These are phyloP conservation scores for Melanotaenia boesemani DNA, from an alignment of 2,797 vertebrate genomes.

Conservation along the genomic window DNA sequence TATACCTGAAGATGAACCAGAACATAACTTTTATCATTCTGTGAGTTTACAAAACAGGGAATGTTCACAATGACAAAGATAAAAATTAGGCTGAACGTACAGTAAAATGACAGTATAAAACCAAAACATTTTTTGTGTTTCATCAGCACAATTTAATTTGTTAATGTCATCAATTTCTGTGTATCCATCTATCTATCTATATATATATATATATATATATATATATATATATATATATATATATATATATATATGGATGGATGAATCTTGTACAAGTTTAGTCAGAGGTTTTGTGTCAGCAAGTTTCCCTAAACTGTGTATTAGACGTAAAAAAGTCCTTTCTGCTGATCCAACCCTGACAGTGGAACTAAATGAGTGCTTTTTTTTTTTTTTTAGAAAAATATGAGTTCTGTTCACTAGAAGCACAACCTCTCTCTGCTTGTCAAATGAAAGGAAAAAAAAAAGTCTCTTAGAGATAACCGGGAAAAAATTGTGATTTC, in stretches of 20 bases:
- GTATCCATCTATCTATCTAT: too few species aligned
- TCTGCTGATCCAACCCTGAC: constrained; percentile 11
- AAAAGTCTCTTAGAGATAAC: too few species aligned
- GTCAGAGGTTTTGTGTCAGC: constrained; percentile 50
- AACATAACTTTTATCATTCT: neutral
- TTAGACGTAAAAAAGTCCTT: constrained; percentile 29
- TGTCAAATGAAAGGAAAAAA: neutral
- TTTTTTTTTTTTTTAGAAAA: constrained; percentile 2
- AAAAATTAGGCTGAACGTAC: too few species aligned
- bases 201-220: too few species aligned
- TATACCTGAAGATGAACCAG: neutral
- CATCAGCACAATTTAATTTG: too few species aligned
- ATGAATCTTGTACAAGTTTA: constrained; percentile 50
- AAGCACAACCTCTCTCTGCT: neutral
- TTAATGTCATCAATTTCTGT: too few species aligned
- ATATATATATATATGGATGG: too few species aligned
- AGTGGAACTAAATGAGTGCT: constrained; percentile 26
- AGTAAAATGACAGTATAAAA: too few species aligned
- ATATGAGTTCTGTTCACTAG: neutral
- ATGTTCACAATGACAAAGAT: too few species aligned
- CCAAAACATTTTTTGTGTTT: too few species aligned
- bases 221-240: too few species aligned
- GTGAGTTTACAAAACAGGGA: too few species aligned
- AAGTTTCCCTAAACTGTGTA: constrained; percentile 31
- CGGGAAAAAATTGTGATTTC: neutral